These are phyloP conservation scores for Calyptommatus sinebrachiatus DNA, from an alignment of 2,113 vertebrate genomes.

Conservation along the genomic window DNA sequence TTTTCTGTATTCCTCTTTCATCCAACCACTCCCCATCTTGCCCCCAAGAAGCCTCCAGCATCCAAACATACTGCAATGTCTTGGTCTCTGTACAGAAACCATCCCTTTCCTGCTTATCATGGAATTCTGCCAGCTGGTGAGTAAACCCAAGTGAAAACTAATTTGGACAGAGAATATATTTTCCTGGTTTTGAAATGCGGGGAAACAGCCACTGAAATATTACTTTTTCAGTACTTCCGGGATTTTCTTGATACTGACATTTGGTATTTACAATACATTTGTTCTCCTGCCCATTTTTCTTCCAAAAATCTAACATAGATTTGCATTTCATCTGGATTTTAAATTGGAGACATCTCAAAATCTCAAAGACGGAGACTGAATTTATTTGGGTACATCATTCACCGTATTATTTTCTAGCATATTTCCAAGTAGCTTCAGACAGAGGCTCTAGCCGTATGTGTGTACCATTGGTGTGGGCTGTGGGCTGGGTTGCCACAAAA, in stretches of 20 bases:
- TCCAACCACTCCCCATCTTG: background rate
- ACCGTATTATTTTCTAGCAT: no score
- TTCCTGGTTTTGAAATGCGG: no score
- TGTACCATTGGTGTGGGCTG: background rate
- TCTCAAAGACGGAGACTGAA: background rate
- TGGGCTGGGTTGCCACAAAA: no score
- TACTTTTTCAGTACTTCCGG: background rate
- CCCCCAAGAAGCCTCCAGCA: conserved; percentile 83
- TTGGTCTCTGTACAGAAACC: conserved; percentile 87
- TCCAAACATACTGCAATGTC: conserved; percentile 89
- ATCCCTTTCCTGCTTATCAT: conserved; percentile 88
- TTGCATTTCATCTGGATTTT: background rate
- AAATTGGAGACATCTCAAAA: background rate
- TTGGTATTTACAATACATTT: background rate
- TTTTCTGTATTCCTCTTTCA: background rate
- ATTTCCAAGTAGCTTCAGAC: no score
- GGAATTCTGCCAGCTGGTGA: conserved; percentile 93
- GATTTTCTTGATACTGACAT: background rate
- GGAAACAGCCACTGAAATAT: background rate
- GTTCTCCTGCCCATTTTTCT: background rate
- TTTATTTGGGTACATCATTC: background rate
- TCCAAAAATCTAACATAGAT: background rate
- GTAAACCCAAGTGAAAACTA: conserved; percentile 16
- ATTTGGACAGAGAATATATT: background rate
- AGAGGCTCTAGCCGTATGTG: no score